Conservation (phyloP, 1,140 invertebrate genomes). For the Eupristina koningsbergeri region DNA sequence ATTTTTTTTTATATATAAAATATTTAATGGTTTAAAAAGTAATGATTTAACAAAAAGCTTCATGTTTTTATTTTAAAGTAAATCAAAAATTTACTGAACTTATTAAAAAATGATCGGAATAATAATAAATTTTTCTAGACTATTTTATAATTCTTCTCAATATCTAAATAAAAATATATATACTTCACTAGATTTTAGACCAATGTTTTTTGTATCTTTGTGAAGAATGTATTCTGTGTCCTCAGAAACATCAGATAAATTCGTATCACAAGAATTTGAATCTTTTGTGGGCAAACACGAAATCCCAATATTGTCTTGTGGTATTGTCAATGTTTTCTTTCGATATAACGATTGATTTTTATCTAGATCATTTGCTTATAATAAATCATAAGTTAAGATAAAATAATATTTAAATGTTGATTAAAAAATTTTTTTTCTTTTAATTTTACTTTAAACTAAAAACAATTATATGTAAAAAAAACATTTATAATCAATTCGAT, state of each 20-base stretch:
- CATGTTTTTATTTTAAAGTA: too few relatives aligned
- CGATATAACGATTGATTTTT: not conserved
- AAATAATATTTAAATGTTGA: too few relatives aligned
- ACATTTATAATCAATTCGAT: too few relatives aligned
- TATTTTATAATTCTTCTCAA: conserved; percentile 11
- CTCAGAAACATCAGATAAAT: not conserved
- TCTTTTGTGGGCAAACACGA: conserved; percentile 48
- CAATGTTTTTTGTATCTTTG: not conserved
- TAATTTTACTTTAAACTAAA: too few relatives aligned
- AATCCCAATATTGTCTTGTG: conserved; percentile 53
- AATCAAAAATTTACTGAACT: not conserved
- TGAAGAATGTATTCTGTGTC: too few relatives aligned
- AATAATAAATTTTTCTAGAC: not conserved
- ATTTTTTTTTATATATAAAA: too few relatives aligned
- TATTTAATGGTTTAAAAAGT: too few relatives aligned
- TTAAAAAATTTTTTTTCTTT: too few relatives aligned
- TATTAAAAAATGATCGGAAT: not conserved
- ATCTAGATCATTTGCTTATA: conserved; percentile 14
- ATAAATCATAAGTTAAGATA: not conserved
- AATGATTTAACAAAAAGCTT: too few relatives aligned
- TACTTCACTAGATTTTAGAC: not conserved
- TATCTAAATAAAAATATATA: not conserved
- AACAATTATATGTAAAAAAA: too few relatives aligned
- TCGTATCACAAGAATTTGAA: not conserved
- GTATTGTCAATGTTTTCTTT: conserved; percentile 39